phyloP scores from a whole-genome alignment of 2,888 invertebrate genomes.

The Hypselothyrea guttata region DNA sequence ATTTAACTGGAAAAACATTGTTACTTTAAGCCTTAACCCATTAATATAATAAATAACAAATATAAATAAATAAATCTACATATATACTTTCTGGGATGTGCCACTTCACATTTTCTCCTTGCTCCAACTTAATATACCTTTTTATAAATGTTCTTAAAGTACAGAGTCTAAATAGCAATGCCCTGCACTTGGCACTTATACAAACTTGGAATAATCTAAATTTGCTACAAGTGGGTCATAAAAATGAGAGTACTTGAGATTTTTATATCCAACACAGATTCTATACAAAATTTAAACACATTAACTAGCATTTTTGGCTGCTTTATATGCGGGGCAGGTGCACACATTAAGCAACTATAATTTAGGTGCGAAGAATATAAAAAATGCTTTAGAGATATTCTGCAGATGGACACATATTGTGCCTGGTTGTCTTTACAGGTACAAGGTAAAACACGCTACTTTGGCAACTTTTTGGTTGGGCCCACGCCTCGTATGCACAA shows the following conservation, averaged over 20 bases:
- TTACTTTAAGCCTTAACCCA: too few species aligned
- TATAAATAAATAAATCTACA: too few species aligned
- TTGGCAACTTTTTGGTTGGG: background rate
- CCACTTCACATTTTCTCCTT: too few species aligned
- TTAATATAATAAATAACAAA: too few species aligned
- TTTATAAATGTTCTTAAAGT: too few species aligned
- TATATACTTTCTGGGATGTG: too few species aligned
- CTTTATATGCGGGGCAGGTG: background rate
- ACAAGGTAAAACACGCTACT: too few species aligned
- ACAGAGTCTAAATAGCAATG: too few species aligned
- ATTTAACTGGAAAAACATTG: too few species aligned
- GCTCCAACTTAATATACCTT: too few species aligned
- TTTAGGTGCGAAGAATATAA: conserved; percentile 11
- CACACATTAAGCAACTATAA: conserved; percentile 7
- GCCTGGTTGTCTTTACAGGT: background rate
- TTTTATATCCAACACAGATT: background rate
- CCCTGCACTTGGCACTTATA: background rate
- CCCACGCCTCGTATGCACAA: conserved; percentile 48
- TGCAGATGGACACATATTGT: conserved; percentile 1
- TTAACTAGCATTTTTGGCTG: too few species aligned
- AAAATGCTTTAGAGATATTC: conserved; percentile 13
- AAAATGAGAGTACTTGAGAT: background rate
- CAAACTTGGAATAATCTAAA: conserved; percentile 6
- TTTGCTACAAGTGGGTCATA: conserved; percentile 11
- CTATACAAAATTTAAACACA: too few species aligned